Evolutionary conservation across 2,888 invertebrate genomes (phyloP), one percentile per base, ranked within the genome.

Genomic region (Sphaeridia pumilis): DNA sequence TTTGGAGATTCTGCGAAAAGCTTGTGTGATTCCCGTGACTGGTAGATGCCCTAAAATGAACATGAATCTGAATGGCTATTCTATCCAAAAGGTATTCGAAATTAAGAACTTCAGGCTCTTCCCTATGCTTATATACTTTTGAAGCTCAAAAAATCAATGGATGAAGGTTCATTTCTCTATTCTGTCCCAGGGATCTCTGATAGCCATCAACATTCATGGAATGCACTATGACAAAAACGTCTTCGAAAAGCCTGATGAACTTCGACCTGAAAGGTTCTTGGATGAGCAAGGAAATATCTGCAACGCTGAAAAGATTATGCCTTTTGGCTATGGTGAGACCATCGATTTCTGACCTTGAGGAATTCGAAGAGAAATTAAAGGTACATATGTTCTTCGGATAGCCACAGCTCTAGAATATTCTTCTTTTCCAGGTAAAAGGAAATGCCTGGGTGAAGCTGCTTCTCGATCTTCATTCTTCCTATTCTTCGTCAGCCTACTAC

Each of bases 381-480:
- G 14, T 31, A 12, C 14, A 12, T 31, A 14, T 10, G 34, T 31
- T 31, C 14, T 31, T 14, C 34, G 34, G 34, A 12, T 31, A 14
- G 14, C 10, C 14, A 14, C 14, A 12, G 34, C 2, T 49, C n/a
- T n/a, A n/a, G n/a, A n/a, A n/a, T n/a, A n/a, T n/a, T n/a, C n/a
- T n/a, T n/a, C n/a, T 17, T 49, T 61, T 58, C 20, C 59, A 75
- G 75, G 74, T 0, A 83, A 81, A 64, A 84, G 83, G 67, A 79
- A 87, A 48, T 88, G 88, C 66, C 78, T 87, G 78, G 88, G 87
- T 0, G 87, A 88, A 67, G 76, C 79, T 1, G 70, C 87, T 58
- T 83, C 83, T 1, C 81, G 81, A 65, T 83, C 84, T 63, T 87
- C 84, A 66, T 75, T 87, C 47, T 88, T 87, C 66, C 69, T 86